A percentile compares a stretch with the other conserved stretches of the same genome.
Conservation (phyloP, 2,797 vertebrate genomes). For the Bryconaethiops microstoma region DNA sequence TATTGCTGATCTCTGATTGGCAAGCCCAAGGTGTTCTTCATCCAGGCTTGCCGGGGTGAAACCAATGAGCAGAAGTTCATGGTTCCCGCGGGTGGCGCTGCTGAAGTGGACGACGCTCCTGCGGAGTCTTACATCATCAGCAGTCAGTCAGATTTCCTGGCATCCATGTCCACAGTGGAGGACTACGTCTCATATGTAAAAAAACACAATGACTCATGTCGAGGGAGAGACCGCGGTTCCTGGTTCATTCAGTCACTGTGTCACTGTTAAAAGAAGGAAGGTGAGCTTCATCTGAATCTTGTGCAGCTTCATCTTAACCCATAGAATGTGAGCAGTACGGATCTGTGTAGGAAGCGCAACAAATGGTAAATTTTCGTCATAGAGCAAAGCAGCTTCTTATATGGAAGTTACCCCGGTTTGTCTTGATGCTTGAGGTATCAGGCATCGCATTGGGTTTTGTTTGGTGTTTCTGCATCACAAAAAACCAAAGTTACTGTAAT, state of each 20-base stretch:
- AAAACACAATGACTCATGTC: conserved; percentile 42
- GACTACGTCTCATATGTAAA: conserved; percentile 65
- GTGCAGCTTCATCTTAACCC: too few species aligned
- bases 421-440: too few species aligned
- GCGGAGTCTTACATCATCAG: conserved; percentile 63
- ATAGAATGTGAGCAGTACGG: too few species aligned
- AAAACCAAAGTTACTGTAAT: too few species aligned
- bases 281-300: conserved; percentile 65
- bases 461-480: too few species aligned
- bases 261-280: conserved; percentile 69
- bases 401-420: too few species aligned
- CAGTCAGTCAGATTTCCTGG: conserved; percentile 79
- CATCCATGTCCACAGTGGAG: conserved; percentile 81
- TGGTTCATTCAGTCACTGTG: conserved; percentile 89
- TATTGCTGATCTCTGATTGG: conserved; percentile 22
- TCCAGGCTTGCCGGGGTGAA: conserved; percentile 37
- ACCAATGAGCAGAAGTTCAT: neutral
- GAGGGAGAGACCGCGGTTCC: conserved; percentile 63
- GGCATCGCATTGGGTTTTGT: too few species aligned
- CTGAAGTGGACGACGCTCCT: neutral
- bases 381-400: too few species aligned
- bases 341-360: too few species aligned
- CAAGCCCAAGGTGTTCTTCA: conserved; percentile 57
- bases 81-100: neutral
- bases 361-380: too few species aligned